Evolutionary conservation across 2,888 invertebrate genomes (phyloP), one percentile per base, ranked within the genome.

Genomic region (Heliconius aoede): DNA sequence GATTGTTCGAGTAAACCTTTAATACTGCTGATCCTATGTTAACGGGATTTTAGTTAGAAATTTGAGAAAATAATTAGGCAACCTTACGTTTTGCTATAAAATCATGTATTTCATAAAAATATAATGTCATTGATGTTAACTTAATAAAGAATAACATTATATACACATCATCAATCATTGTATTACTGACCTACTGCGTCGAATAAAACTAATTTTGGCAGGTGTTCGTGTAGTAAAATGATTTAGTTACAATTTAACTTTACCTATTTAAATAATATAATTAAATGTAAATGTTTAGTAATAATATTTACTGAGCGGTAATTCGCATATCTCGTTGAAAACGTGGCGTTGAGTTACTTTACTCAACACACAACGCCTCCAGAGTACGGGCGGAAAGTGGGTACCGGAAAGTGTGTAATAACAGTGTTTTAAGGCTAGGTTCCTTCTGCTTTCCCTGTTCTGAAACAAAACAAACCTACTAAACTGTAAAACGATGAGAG

Each of bases 111-210:
- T 46, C 46, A 24, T 11, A 58, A 13, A 26, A 26, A 7, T 1
- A 60, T 60, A 60, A 24, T 58, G 24, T 9, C 24, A 13, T 13
- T 5, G 18, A 15, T 18, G 60, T 61, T 28, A 24, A 40, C 7
- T 40, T 24, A 13, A 24, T 11, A 18, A 26, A 18, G 4, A 26
- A 46, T 18, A 15, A 46, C 3, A 40, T 26, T 18, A 46, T 40
- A 30, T 67, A 46, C 46, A 3, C 4, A 46, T 3, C 28, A 28
- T 18, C 24, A 32, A 36, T 58, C 32, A 71, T 71, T 71, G 60
- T 40, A 26, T 58, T 55, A 64, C 75, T 76, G 75, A 76, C 75
- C 75, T 72, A 76, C 75, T 76, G 64, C 51, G 26, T 55, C 40
- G 21, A 62, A 71, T 71, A 24, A 64, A 76, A 26, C 51, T 30